Conservation (phyloP, 1,140 invertebrate species). For the Apis mellifera region DNA sequence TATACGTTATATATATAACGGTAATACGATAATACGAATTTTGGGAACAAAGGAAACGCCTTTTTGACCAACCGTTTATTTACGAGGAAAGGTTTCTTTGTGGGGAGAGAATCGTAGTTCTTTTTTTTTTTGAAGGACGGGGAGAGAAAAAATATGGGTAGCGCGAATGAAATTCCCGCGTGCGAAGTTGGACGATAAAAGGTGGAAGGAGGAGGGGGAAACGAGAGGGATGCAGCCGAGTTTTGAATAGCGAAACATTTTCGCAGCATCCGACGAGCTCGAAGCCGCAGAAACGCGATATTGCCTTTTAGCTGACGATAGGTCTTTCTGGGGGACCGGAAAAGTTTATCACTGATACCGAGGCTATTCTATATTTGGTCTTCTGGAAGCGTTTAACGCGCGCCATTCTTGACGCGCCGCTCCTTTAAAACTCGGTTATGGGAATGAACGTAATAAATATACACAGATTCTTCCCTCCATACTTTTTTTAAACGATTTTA, state of each 20-base stretch:
- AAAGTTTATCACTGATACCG: slow-evolving; percentile 27
- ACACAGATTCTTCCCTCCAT: too few species aligned
- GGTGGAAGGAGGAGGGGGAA: too few species aligned
- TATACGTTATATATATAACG: too few species aligned
- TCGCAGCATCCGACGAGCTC: too few species aligned
- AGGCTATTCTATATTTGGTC: not conserved
- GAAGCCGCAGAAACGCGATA: slow-evolving; percentile 4
- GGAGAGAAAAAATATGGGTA: not conserved
- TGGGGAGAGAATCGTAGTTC: not conserved
- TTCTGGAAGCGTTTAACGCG: not conserved
- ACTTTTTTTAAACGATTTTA: too few species aligned
- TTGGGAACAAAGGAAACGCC: not conserved
- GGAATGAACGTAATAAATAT: too few species aligned
- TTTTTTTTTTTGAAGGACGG: not conserved
- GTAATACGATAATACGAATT: not conserved
- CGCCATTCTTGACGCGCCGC: not conserved
- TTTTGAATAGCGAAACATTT: not conserved
- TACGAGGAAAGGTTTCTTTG: not conserved
- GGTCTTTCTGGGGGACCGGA: slow-evolving; percentile 27
- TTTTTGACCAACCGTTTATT: not conserved
- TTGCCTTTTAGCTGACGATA: slow-evolving; percentile 15
- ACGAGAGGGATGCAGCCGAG: not conserved
- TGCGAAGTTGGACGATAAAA: not conserved
- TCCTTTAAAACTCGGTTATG: not conserved
- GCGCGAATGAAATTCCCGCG: not conserved